Evolutionary conservation across 2,113 vertebrate species (phyloP).

Genomic region (Oenanthe oenanthe): DNA sequence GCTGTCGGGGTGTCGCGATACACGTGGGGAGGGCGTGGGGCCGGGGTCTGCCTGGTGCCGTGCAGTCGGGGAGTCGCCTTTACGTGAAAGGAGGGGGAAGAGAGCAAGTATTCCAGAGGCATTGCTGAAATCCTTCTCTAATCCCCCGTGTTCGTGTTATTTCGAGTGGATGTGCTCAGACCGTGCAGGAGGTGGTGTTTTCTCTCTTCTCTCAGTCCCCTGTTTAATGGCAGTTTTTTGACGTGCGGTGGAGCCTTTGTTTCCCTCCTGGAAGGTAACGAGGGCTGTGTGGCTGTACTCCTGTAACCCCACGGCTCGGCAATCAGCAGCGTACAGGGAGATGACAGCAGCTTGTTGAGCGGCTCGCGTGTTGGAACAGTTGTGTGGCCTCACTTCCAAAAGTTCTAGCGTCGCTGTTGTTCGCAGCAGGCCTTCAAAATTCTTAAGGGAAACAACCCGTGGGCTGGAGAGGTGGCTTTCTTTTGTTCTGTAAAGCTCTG

Average conservation of each 20-base stretch:
- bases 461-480: background rate
- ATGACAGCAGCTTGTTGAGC: background rate
- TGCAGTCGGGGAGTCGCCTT: background rate
- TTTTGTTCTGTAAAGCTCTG: background rate
- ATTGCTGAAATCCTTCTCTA: background rate
- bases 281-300: background rate
- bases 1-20: background rate
- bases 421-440: background rate
- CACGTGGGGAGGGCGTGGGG: background rate
- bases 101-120: background rate
- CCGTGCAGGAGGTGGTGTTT: background rate
- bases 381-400: background rate
- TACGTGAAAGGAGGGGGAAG: background rate
- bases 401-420: background rate
- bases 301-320: background rate
- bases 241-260: background rate
- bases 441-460: background rate
- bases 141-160: background rate
- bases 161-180: background rate
- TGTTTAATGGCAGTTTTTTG: background rate
- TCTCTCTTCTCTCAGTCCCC: background rate
- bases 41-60: background rate
- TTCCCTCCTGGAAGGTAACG: background rate
- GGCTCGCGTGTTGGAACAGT: background rate
- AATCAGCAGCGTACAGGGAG: rapidly evolving